Conservation (phyloP, 2,888 invertebrate genomes). For the Hoplodrina blanda region DNA sequence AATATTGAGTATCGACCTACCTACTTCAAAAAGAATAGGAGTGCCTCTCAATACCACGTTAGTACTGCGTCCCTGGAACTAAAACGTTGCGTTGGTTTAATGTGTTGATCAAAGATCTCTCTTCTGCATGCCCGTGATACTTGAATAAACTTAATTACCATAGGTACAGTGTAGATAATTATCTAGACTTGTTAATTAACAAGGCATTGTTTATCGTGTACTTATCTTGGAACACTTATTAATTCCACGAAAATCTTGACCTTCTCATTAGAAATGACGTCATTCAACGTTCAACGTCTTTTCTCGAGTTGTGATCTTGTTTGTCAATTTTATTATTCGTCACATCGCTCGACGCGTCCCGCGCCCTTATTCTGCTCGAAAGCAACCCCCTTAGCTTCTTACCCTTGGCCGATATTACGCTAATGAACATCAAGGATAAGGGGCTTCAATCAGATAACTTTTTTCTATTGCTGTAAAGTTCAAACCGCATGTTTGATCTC, state of each 20-base stretch:
- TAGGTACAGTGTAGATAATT: not conserved
- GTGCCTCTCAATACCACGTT: constrained; percentile 5
- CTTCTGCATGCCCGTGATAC: not conserved
- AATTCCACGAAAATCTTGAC: constrained; percentile 19
- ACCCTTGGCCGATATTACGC: constrained; percentile 56
- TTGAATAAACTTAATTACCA: not conserved
- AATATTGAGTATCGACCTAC: constrained; percentile 63
- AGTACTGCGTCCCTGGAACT: not conserved
- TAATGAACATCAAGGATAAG: constrained; percentile 57
- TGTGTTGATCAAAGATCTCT: not conserved
- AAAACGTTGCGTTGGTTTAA: not conserved
- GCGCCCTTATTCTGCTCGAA: constrained; percentile 54
- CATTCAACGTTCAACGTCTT: constrained; percentile 41
- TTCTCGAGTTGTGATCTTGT: constrained; percentile 51
- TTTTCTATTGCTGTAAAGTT: constrained; percentile 25
- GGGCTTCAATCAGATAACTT: constrained; percentile 29
- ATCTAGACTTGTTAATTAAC: not conserved
- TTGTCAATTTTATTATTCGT: constrained; percentile 58
- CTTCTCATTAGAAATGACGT: constrained; percentile 27
- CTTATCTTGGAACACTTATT: constrained; percentile 13
- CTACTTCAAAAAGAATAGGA: constrained; percentile 51
- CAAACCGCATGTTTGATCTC: constrained; percentile 6
- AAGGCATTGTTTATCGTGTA: constrained; percentile 18
- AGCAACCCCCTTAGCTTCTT: constrained; percentile 56
- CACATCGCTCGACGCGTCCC: constrained; percentile 54